Evolutionary conservation across 2,888 invertebrate species (phyloP), one percentile per base, ranked within the genome.

Genomic region (Drosophila antonietae): DNA sequence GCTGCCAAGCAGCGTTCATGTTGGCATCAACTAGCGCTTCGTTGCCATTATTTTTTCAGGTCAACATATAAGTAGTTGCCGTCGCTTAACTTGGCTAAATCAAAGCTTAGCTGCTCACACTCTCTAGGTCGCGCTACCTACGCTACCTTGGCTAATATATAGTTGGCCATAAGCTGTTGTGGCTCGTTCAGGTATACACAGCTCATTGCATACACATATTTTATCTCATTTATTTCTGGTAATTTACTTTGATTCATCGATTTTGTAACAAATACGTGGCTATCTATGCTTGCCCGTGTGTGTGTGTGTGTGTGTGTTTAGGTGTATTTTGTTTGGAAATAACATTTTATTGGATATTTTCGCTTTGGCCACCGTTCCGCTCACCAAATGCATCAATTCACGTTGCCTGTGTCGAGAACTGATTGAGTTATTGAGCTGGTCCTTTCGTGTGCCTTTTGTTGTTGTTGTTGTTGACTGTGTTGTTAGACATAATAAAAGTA

Each of bases 171-270:
- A 64, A 64, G 46, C 43, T n/a, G 35, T 12, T 52, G 20, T 73
- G n/a, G 8, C 53, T 47, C 52, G 60, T 28, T 10, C 67, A 80
- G 77, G 76, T 78, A 70, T 61, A 47, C 49, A 51, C 35, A 31
- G 47, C 61, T 58, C 47, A 70, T 41, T 59, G 23, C 52, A 68
- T 18, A 75, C 71, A 84, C 73, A 86, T 78, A 89, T 79, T 84
- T 82, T 89, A 86, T 86, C 86, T 85, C 88, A 86, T 86, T 89
- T 82, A 86, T 85, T 86, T 86, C 85, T 86, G 83, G 89, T 89
- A 86, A 86, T 86, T 86, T 86, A 85, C 89, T 86, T 88, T 86
- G 86, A 86, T 89, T 89, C 89, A 86, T 86, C 85, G 89, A 89
- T 86, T 88, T 85, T 85, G 83, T 88, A 86, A 75, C 76, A 82